These are phyloP conservation scores for Nannoperca obscura DNA, from an alignment of 2,797 vertebrate genomes.

Conservation along the genomic window DNA sequence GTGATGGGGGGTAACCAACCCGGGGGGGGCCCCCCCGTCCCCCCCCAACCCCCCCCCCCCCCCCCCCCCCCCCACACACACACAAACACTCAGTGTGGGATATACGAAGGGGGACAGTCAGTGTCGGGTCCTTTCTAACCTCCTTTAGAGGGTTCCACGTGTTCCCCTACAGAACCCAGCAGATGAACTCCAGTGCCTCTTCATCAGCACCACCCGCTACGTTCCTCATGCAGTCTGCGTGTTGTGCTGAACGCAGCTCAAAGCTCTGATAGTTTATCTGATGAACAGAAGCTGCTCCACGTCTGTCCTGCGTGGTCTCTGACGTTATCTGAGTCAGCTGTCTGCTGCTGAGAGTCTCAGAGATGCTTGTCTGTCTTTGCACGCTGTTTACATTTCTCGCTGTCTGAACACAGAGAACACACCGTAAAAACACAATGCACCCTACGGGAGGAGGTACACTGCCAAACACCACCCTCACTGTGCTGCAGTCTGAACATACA, in stretches of 20 bases:
- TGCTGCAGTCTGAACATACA: background rate
- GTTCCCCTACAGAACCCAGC: background rate
- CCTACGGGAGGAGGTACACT: slow-evolving; percentile 5
- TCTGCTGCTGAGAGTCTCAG: slow-evolving; percentile 53
- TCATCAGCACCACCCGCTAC: background rate
- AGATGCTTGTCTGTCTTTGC: slow-evolving; percentile 54
- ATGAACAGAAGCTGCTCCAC: slow-evolving; percentile 25
- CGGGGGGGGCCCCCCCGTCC: too few species aligned
- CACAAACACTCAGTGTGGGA: slow-evolving; percentile 32
- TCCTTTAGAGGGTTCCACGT: background rate
- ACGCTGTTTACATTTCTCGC: slow-evolving; percentile 60
- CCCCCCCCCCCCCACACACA: too few species aligned
- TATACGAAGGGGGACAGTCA: background rate
- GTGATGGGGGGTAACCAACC: too few species aligned
- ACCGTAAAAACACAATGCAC: slow-evolving; percentile 20
- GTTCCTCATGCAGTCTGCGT: background rate
- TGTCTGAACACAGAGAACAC: slow-evolving; percentile 52
- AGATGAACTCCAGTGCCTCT: background rate
- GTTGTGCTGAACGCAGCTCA: background rate
- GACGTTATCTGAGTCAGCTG: slow-evolving; percentile 64
- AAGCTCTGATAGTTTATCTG: slow-evolving; percentile 33
- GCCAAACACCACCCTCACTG: background rate
- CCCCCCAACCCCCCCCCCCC: too few species aligned
- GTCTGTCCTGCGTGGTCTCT: slow-evolving; percentile 44
- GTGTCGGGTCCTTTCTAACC: background rate